A percentile compares a stretch with the other conserved stretches of the same genome.
phyloP scores from a whole-genome alignment of 2,113 vertebrate genomes.

The Artemisiospiza belli region DNA sequence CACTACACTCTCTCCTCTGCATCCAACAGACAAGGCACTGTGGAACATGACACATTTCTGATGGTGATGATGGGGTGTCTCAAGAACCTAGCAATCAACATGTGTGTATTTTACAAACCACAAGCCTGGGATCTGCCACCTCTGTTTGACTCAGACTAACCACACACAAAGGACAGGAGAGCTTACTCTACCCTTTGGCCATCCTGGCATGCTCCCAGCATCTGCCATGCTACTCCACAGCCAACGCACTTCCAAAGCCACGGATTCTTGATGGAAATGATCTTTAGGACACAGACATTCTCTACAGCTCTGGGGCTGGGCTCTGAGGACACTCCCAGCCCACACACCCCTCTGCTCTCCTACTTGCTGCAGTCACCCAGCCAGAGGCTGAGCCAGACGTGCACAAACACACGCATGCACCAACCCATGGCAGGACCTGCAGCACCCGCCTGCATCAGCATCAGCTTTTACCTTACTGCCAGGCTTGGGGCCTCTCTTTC shows the following conservation, averaged over 20 bases:
- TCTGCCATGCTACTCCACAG: conserved; percentile 8
- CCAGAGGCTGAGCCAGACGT: conserved; percentile 57
- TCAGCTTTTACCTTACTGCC: conserved; percentile 90
- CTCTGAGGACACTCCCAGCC: conserved; percentile 34
- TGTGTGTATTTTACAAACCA: background rate
- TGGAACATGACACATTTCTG: conserved; percentile 36
- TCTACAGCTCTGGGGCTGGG: conserved; percentile 22
- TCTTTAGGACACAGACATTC: conserved; percentile 34
- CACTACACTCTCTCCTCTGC: conserved; percentile 44
- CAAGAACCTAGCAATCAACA: background rate
- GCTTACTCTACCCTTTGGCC: background rate
- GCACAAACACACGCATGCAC: conserved; percentile 40
- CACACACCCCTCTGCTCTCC: background rate
- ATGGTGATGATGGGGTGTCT: conserved; percentile 49
- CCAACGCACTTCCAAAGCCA: conserved; percentile 5
- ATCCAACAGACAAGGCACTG: conserved; percentile 57
- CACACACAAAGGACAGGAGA: background rate
- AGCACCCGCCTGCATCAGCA: conserved; percentile 61
- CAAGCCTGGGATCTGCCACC: conserved; percentile 20
- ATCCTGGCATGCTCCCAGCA: conserved; percentile 6
- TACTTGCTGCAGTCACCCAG: conserved; percentile 46
- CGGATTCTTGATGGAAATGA: conserved; percentile 16
- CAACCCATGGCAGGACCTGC: conserved; percentile 28
- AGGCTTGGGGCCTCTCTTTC: conserved; percentile 97
- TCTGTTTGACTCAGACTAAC: background rate